Base-by-base conservation (phyloP, 2,888 invertebrate species). In the Ditula angustiorana region DNA sequence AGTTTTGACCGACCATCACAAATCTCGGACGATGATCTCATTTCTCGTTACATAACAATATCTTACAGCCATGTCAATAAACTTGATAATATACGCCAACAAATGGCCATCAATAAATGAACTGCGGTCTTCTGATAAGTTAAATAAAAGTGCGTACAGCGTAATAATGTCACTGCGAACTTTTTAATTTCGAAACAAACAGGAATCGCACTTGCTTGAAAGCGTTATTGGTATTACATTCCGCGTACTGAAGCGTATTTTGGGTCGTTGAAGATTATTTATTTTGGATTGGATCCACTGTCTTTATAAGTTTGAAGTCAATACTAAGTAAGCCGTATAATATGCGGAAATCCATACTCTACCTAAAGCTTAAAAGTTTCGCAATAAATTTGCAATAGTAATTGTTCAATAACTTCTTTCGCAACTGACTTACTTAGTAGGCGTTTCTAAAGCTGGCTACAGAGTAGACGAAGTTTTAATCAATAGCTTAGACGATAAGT, bases 11-110 rank as follows among this genome's bases (percentile, higher is more conserved):
- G 60, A 67, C 58, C 59, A 69, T 70, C 71, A 70, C 72, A 68
- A 78, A 81, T 81, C 76, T 76, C 80, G 78, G 77, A 73, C 82
- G 76, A 80, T 81, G 80, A 79, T 86, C 82, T 83, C 81, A 81
- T 83, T 80, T 71, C 60, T 16, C 41, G 64, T 79, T 79, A 76
- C 71, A 66, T 66, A 74, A 73, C 74, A 73, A 77, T 55, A 71
- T 70, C 68, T 70, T 74, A 71, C 69, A 66, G 67, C 68, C 71
- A 75, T 74, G 74, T 73, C 73, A 77, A 79, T 82, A 82, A 78
- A 80, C 73, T 73, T 73, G 69, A 75, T 77, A 77, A 78, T 74
- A 71, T 69, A 72, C 61, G 66, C 66, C 67, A 67, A 66, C 59
- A 69, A 66, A 72, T 72, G 71, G 73, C 70, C 71, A 75, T 75